Percentiles rank a stretch among this genome's conserved stretches.
Evolutionary conservation across 2,113 vertebrate genomes (phyloP).

Genomic region (Antennarius striatus): DNA sequence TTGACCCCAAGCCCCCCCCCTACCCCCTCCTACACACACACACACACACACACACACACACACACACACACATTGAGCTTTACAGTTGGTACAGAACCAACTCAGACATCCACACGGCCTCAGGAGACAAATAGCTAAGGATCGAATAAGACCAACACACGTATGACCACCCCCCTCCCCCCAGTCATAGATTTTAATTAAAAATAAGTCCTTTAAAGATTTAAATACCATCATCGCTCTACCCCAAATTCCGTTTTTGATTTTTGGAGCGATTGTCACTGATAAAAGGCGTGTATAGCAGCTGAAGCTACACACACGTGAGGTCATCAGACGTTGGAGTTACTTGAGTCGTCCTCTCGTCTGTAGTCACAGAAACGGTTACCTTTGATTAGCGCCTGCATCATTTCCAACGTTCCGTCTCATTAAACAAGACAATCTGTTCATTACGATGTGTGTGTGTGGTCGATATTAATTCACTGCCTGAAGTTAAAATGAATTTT

Average conservation of each 20-base stretch:
- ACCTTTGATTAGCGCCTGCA: slow-evolving; percentile 36
- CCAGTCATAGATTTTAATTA: too few relatives aligned
- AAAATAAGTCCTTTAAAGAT: too few relatives aligned
- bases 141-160: too few relatives aligned
- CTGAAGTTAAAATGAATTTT: background rate
- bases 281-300: too few relatives aligned
- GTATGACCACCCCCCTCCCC: too few relatives aligned
- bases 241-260: too few relatives aligned
- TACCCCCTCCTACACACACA: background rate
- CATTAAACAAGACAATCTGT: slow-evolving; percentile 15
- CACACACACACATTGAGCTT: slow-evolving; percentile 10
- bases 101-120: slow-evolving; percentile 15
- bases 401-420: slow-evolving; percentile 22
- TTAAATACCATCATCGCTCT: too few relatives aligned
- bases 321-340: background rate
- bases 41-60: background rate
- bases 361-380: too few relatives aligned
- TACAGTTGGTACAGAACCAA: slow-evolving; percentile 9
- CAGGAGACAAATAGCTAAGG: background rate
- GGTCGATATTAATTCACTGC: background rate
- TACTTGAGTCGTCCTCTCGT: background rate
- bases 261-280: too few relatives aligned
- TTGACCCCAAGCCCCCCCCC: background rate
- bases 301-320: too few relatives aligned
- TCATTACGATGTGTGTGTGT: slow-evolving; percentile 19